These are phyloP conservation scores for Gandaritis pyraliata DNA, from an alignment of 2,888 invertebrate species.

Conservation along the genomic window DNA sequence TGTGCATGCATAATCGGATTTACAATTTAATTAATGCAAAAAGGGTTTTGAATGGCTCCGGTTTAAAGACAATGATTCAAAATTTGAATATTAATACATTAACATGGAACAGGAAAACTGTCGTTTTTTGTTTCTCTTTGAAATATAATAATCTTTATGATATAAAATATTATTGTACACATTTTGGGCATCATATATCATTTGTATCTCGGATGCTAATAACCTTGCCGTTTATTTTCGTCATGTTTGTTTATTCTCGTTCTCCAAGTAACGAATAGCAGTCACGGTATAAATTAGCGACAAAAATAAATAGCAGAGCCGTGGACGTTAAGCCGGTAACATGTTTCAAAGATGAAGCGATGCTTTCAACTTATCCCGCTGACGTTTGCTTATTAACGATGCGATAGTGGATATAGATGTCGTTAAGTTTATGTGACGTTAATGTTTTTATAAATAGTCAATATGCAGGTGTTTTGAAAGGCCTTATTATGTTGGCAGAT, in stretches of 20 bases:
- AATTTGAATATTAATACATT: slow-evolving; percentile 34
- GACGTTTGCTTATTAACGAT: slow-evolving; percentile 34
- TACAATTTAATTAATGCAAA: slow-evolving; percentile 31
- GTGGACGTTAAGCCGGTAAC: slow-evolving; percentile 59
- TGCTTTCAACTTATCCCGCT: slow-evolving; percentile 37
- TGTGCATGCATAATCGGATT: slow-evolving; percentile 32
- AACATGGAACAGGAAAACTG: slow-evolving; percentile 13
- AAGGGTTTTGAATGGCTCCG: slow-evolving; percentile 31
- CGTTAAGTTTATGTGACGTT: slow-evolving; percentile 28
- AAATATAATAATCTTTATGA: slow-evolving; percentile 11
- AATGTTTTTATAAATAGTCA: slow-evolving; percentile 21
- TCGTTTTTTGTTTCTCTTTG: slow-evolving; percentile 17
- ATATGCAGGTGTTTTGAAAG: slow-evolving; percentile 6
- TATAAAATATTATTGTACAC: slow-evolving; percentile 10
- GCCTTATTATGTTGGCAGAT: neutral
- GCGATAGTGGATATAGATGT: slow-evolving; percentile 30
- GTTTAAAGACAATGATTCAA: slow-evolving; percentile 30
- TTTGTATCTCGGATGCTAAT: slow-evolving; percentile 44
- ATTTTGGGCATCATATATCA: slow-evolving; percentile 37
- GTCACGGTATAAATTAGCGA: slow-evolving; percentile 69
- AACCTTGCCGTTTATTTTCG: slow-evolving; percentile 48
- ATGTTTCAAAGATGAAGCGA: slow-evolving; percentile 38
- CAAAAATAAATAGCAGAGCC: slow-evolving; percentile 68
- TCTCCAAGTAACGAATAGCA: slow-evolving; percentile 43
- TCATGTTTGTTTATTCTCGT: slow-evolving; percentile 48